Conservation (phyloP, 2,113 vertebrate genomes). For the Hippocampus barbouri region DNA sequence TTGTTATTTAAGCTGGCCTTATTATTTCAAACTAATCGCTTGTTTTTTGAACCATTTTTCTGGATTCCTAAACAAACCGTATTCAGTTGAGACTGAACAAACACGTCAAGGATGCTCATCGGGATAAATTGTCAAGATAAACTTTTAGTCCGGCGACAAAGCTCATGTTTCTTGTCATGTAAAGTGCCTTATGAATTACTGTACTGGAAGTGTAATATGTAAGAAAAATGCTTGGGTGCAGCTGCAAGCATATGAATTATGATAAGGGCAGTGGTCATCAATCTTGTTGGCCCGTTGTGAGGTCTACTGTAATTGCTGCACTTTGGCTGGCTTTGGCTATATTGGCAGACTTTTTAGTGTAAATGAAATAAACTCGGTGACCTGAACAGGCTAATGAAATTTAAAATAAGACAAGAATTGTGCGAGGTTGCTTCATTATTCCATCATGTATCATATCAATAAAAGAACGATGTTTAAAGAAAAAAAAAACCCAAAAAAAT, state of each 20-base stretch:
- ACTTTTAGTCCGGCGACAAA: background rate
- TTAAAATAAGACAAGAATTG: background rate
- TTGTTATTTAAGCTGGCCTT: too few species aligned
- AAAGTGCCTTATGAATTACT: background rate
- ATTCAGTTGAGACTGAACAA: too few species aligned
- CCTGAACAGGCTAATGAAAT: background rate
- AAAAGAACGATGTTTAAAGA: background rate
- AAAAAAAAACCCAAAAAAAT: background rate
- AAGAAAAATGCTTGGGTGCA: background rate
- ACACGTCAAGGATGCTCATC: background rate
- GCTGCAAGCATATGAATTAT: background rate
- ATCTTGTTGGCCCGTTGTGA: conserved; percentile 6
- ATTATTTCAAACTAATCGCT: too few species aligned
- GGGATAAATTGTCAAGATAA: too few species aligned
- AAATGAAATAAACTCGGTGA: conserved; percentile 18
- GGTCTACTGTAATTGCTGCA: conserved; percentile 9
- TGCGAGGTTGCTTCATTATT: background rate
- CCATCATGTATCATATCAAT: background rate
- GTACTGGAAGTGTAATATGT: background rate
- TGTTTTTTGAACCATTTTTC: too few species aligned
- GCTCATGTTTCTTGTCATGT: background rate
- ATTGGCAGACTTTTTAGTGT: conserved; percentile 8
- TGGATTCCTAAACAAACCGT: too few species aligned
- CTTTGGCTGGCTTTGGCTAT: conserved; percentile 5
- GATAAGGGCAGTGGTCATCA: background rate